phyloP scores from a whole-genome alignment of 2,888 invertebrate genomes.

The Pristionchus entomophagus region DNA sequence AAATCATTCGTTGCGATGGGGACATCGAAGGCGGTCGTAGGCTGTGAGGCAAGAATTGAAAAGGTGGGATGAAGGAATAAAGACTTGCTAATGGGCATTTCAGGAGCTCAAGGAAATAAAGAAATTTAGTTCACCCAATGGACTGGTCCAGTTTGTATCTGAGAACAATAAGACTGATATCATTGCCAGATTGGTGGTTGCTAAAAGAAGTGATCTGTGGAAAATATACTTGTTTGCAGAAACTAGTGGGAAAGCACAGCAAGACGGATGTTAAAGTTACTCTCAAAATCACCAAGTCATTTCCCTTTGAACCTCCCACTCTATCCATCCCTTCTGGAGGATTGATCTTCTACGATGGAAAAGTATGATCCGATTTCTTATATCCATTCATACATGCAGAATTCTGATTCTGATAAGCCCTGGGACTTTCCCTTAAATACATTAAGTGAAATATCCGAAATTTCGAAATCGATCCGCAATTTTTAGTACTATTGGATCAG shows the following conservation, averaged over 20 bases:
- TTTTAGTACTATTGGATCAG: too few relatives aligned
- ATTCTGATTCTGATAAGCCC: too few relatives aligned
- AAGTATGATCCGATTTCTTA: not conserved
- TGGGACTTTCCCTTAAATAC: too few relatives aligned
- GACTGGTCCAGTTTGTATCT: slow-evolving; percentile 31
- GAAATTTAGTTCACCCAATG: not conserved
- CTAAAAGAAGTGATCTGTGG: not conserved
- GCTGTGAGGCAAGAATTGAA: not conserved
- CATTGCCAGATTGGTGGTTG: not conserved
- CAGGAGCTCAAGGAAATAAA: slow-evolving; percentile 9
- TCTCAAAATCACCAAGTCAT: slow-evolving; percentile 4
- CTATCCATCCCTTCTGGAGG: slow-evolving; percentile 36
- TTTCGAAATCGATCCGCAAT: too few relatives aligned
- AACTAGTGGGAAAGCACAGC: slow-evolving; percentile 5
- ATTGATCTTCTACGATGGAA: not conserved
- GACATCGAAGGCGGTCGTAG: slow-evolving; percentile 17
- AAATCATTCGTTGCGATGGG: not conserved
- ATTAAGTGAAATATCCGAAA: too few relatives aligned
- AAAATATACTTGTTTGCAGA: not conserved
- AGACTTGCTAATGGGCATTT: not conserved
- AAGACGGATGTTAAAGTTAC: slow-evolving; percentile 10
- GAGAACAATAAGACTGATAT: slow-evolving; percentile 34
- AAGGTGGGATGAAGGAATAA: not conserved
- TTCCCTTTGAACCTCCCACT: slow-evolving; percentile 23
- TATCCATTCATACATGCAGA: too few relatives aligned